Conservation (phyloP, 2,797 vertebrate species). For the Spinus pinus region DNA sequence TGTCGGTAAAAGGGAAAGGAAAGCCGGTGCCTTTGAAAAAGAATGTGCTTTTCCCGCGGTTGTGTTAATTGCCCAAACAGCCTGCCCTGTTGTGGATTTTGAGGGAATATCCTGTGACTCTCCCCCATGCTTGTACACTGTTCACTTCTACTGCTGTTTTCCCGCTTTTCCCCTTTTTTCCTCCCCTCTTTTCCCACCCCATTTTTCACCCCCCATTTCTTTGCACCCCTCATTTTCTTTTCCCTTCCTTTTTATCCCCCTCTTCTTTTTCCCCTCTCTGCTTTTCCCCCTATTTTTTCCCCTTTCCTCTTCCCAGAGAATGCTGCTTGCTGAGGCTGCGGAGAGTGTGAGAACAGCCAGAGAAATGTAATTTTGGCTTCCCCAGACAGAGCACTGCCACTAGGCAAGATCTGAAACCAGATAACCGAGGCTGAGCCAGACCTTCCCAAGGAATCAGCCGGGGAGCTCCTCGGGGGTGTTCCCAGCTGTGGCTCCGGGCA, state of each 20-base stretch:
- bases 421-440: neutral
- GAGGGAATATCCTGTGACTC: neutral
- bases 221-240: neutral
- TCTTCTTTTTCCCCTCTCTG: rapidly evolving
- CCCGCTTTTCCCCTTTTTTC: rapidly evolving
- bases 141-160: neutral
- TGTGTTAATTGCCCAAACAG: rapidly evolving
- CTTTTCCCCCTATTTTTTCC: neutral
- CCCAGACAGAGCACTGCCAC: neutral
- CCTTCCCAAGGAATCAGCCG: neutral
- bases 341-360: neutral
- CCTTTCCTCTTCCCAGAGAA: neutral
- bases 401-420: neutral
- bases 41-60: neutral
- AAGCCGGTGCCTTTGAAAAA: neutral
- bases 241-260: neutral
- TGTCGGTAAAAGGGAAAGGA: rapidly evolving
- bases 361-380: neutral
- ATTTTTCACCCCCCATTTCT: neutral
- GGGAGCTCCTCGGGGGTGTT: neutral
- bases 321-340: neutral
- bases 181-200: neutral
- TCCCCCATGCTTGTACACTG: rapidly evolving
- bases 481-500: neutral
- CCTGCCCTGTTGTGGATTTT: neutral